Conservation (phyloP, 2,797 vertebrate genomes). For the Hozukius guyotensis region DNA sequence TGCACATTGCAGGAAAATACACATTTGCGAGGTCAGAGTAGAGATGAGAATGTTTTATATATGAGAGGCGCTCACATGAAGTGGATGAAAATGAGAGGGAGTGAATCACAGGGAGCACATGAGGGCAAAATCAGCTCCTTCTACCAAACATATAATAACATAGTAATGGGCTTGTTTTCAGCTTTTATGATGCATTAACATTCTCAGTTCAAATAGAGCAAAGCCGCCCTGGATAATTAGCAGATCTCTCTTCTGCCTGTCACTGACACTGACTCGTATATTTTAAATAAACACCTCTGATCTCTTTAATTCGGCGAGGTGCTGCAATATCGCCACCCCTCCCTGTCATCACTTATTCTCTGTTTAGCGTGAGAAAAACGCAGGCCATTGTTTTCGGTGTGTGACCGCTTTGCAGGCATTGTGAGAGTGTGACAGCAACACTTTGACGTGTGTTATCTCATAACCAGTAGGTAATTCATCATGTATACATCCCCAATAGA, state of each 20-base stretch:
- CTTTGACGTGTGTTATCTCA: conserved; percentile 67
- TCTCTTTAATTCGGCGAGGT: conserved; percentile 42
- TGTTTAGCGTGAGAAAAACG: conserved; percentile 31
- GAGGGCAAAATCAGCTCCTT: background rate
- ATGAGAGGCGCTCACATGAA: conserved; percentile 15
- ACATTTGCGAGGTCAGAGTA: conserved; percentile 18
- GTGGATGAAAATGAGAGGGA: conserved; percentile 5
- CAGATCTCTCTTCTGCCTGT: conserved; percentile 37
- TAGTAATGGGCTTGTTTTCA: background rate
- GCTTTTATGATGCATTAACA: conserved; percentile 2
- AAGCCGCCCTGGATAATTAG: conserved; percentile 33
- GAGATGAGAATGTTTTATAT: conserved; percentile 25
- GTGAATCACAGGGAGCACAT: background rate
- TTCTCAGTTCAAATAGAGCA: background rate
- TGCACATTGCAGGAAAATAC: conserved; percentile 2
- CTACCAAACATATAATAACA: background rate
- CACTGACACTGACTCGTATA: conserved; percentile 40
- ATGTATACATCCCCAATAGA: conserved; percentile 60
- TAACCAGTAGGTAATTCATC: conserved; percentile 75
- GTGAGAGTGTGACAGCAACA: conserved; percentile 58
- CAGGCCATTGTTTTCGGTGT: conserved; percentile 36
- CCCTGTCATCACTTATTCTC: conserved; percentile 40
- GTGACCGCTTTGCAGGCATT: conserved; percentile 38
- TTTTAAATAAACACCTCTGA: conserved; percentile 50
- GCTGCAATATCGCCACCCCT: conserved; percentile 23